phyloP scores from a whole-genome alignment of 2,113 vertebrate species.

The Rafetus swinhoei region DNA sequence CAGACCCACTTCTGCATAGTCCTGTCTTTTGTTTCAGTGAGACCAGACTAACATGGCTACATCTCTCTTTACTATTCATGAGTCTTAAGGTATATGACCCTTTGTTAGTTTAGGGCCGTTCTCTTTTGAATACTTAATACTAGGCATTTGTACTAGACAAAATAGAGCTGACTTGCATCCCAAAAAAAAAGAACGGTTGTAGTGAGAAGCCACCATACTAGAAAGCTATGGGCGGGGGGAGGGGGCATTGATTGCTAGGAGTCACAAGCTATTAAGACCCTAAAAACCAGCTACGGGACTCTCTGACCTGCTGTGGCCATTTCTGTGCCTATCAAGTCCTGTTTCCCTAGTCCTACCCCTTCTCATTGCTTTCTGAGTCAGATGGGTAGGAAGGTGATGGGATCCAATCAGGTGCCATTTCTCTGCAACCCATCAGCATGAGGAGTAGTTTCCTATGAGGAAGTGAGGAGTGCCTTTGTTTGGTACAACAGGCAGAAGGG shows the following conservation, averaged over 20 bases:
- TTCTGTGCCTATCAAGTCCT: neutral
- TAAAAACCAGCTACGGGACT: neutral
- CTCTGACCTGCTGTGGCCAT: neutral
- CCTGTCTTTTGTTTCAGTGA: too few relatives aligned
- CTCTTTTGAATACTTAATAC: neutral
- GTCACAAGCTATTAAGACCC: neutral
- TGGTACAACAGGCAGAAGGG: neutral
- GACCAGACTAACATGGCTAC: too few relatives aligned
- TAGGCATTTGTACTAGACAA: neutral
- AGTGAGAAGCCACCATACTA: neutral
- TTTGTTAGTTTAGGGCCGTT: neutral
- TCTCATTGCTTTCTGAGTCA: neutral
- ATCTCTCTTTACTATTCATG: too few relatives aligned
- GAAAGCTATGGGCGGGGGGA: neutral
- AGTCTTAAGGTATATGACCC: neutral
- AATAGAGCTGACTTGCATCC: neutral
- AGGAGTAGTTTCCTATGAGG: constrained; percentile 3
- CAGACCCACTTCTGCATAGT: too few relatives aligned
- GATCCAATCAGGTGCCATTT: constrained; percentile 5
- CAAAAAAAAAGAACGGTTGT: neutral
- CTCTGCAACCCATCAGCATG: neutral
- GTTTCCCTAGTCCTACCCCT: neutral
- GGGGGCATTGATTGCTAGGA: neutral
- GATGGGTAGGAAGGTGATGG: constrained; percentile 16
- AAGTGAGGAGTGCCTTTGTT: neutral